Evolutionary conservation across 2,113 vertebrate genomes (phyloP), one percentile per base, ranked within the genome.

Genomic region (Urocolius indicus): DNA sequence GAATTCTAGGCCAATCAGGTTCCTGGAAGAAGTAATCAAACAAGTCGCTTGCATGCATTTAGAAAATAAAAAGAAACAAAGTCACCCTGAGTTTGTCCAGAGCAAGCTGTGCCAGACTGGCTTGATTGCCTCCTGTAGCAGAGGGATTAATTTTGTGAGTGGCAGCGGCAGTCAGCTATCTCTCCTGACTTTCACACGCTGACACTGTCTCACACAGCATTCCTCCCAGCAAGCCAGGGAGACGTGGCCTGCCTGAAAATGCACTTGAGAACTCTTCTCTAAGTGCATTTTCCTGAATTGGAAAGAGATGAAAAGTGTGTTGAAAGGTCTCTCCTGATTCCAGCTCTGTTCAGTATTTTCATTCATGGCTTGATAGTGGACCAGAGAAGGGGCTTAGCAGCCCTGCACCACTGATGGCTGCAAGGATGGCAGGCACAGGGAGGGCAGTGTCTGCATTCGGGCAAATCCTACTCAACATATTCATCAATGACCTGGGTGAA

Each of bases 331-430:
- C 30, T 80, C 26, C 66, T 43, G 82, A 79, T 32, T n/a, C 48
- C 46, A 57, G 29, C 30, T 79, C 29, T 57, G 41, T 20, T 74
- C n/a, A 18, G 46, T 52, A 7, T 69, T 66, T 49, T 73, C 13
- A 46, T 66, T 43, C 46, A 27, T 46, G 27, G 49, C 76, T 92
- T n/a, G 34, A 27, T 67, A 89, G 36, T 20, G 80, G 46, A 11
- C 26, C 1, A 2, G 67, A 36, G 61, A 41, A 57, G 45, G 36
- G 32, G 7, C 21, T 72, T 54, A 29, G 13, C 19, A 41, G 72
- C 23, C 3, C 1, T 2, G 0, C n/a, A 7, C 8, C 34, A 10
- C 46, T 0, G 0, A 27, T 0, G 8, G 73, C 86, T 68, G 27
- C 78, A 43, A 11, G 52, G 38, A 20, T 36, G 57, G 54, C 30